Conservation (phyloP, 2,888 invertebrate species). For the Apamea epomidion region DNA sequence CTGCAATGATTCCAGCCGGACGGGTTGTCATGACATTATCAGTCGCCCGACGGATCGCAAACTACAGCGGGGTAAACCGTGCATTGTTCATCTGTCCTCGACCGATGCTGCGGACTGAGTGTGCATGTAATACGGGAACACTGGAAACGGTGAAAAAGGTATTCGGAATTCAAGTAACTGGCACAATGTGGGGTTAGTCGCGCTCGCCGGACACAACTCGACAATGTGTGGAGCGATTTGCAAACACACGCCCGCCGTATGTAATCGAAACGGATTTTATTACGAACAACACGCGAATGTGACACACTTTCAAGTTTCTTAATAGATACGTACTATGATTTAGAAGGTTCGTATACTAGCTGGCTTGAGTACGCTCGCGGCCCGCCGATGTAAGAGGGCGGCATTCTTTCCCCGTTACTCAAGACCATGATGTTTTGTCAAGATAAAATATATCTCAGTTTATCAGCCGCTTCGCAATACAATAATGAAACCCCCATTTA, state of each 20-base stretch:
- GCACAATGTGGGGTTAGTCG: slow-evolving; percentile 59
- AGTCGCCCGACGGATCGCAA: slow-evolving; percentile 42
- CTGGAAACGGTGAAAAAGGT: slow-evolving; percentile 71
- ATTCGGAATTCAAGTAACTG: slow-evolving; percentile 74
- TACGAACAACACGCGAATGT: slow-evolving; percentile 68
- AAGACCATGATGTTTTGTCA: slow-evolving; percentile 45
- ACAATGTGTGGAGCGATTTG: slow-evolving; percentile 63
- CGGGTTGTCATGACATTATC: slow-evolving; percentile 61
- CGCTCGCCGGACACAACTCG: slow-evolving; percentile 50
- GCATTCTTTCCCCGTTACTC: slow-evolving; percentile 52
- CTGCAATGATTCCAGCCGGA: slow-evolving; percentile 56
- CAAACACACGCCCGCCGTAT: slow-evolving; percentile 66
- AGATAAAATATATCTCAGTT: slow-evolving; percentile 52
- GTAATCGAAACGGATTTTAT: slow-evolving; percentile 76
- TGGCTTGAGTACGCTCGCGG: slow-evolving; percentile 49
- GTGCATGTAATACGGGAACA: slow-evolving; percentile 66
- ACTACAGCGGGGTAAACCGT: slow-evolving; percentile 27
- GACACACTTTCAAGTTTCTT: slow-evolving; percentile 75
- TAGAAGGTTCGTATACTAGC: slow-evolving; percentile 56
- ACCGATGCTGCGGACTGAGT: slow-evolving; percentile 58
- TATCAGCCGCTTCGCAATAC: slow-evolving; percentile 46
- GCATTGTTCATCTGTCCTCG: slow-evolving; percentile 55
- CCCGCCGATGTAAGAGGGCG: slow-evolving; percentile 46
- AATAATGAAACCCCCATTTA: slow-evolving; percentile 58
- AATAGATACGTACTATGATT: slow-evolving; percentile 68